A percentile compares a stretch with the other conserved stretches of the same genome.
phyloP scores from a whole-genome alignment of 2,888 invertebrate genomes.

The Tenodera sinensis region DNA sequence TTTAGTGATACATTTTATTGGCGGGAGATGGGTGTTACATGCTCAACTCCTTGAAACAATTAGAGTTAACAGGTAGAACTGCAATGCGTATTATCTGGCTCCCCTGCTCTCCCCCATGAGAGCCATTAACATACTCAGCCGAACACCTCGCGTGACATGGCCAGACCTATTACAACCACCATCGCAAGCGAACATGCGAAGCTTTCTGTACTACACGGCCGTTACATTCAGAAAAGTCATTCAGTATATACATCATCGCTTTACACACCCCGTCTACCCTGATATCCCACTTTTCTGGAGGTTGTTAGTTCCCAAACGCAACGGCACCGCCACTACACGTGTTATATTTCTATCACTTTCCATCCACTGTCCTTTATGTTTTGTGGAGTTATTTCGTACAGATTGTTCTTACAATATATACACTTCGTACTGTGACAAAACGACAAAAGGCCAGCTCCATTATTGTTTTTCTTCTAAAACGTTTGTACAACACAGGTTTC shows the following conservation, averaged over 20 bases:
- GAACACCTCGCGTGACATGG: not conserved
- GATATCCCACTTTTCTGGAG: too few relatives aligned
- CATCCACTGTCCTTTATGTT: too few relatives aligned
- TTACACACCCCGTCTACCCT: not conserved
- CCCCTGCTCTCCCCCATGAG: not conserved
- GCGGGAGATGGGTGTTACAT: not conserved
- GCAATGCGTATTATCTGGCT: not conserved
- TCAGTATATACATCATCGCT: not conserved
- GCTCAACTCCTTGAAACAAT: not conserved
- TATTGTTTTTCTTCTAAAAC: too few relatives aligned
- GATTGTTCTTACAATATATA: too few relatives aligned
- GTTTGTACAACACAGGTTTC: too few relatives aligned
- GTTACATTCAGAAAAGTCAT: not conserved
- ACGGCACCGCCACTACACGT: too few relatives aligned
- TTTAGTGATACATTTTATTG: not conserved
- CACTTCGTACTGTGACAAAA: too few relatives aligned
- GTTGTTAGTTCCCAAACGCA: too few relatives aligned
- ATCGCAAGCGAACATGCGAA: not conserved
- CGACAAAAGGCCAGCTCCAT: too few relatives aligned
- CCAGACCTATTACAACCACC: not conserved
- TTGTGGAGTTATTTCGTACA: too few relatives aligned
- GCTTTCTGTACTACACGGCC: not conserved
- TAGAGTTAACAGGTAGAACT: not conserved
- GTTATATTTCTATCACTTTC: too few relatives aligned
- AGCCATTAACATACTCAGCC: not conserved